A percentile compares a stretch with the other conserved stretches of the same genome.
Evolutionary conservation across 2,113 vertebrate species (phyloP).

Genomic region (Sinocyclocheilus anshuiensis): DNA sequence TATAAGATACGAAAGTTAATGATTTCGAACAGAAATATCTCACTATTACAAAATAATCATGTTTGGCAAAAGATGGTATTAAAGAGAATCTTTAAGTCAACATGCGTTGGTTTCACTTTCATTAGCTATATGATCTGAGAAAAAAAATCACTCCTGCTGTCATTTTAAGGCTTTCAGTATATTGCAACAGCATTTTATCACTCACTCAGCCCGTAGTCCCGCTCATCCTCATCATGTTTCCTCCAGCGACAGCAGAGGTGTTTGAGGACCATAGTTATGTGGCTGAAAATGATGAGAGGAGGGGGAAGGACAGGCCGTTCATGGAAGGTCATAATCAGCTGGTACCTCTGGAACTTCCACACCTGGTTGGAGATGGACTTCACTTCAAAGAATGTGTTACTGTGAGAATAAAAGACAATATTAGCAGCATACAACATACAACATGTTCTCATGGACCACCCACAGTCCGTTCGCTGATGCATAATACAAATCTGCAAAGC

Average conservation of each 20-base stretch:
- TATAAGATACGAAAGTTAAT: not conserved
- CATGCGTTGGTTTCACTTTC: not conserved
- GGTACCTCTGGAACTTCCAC: constrained; percentile 99
- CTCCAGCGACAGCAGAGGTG: constrained; percentile 97
- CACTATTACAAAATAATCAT: not conserved
- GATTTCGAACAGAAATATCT: not conserved
- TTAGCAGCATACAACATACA: constrained; percentile 19
- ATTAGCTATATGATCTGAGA: constrained; percentile 14
- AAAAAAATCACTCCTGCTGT: not conserved
- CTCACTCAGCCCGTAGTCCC: constrained; percentile 97
- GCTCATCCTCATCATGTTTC: constrained; percentile 95
- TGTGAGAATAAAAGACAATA: constrained; percentile 66
- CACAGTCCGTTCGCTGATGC: not conserved
- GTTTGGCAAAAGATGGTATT: not conserved
- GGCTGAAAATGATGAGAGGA: constrained; percentile 97
- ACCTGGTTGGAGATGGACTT: constrained; percentile 99
- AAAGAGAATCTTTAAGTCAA: constrained; percentile 24
- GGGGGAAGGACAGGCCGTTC: constrained; percentile 96
- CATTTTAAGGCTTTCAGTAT: not conserved
- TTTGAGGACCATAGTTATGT: constrained; percentile 98
- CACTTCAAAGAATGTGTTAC: constrained; percentile 98
- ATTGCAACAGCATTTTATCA: constrained; percentile 8
- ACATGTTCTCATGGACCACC: not conserved
- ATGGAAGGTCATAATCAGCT: constrained; percentile 98
- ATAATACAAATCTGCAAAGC: not conserved